phyloP scores from a whole-genome alignment of 2,113 vertebrate species.

The Elgaria multicarinata region DNA sequence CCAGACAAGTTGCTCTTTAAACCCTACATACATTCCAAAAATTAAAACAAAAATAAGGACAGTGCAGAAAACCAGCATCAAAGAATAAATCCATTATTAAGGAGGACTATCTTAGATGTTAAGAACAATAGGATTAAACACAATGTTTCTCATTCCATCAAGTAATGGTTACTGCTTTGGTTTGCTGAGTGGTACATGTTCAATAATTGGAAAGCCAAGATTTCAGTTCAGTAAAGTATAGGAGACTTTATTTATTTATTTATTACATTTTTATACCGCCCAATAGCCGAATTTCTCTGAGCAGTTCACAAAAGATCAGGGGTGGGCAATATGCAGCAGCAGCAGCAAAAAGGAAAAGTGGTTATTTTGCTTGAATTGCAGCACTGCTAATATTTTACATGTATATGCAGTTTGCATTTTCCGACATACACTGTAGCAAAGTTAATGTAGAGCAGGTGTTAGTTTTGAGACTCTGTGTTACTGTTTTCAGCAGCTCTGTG shows the following conservation, averaged over 20 bases:
- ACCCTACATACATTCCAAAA: too few relatives aligned
- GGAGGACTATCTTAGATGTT: background rate
- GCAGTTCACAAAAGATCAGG: too few relatives aligned
- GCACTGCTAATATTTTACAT: background rate
- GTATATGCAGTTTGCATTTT: background rate
- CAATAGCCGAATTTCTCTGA: too few relatives aligned
- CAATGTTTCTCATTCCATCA: background rate
- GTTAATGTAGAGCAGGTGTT: conserved; percentile 18
- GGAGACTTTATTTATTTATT: background rate
- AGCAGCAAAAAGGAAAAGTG: too few relatives aligned
- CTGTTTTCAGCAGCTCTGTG: conserved; percentile 6
- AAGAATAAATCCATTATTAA: background rate
- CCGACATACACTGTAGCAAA: background rate
- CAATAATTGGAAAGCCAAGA: background rate
- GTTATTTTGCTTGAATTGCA: too few relatives aligned
- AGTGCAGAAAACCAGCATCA: too few relatives aligned
- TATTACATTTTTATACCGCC: too few relatives aligned
- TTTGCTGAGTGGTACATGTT: background rate
- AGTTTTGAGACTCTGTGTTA: background rate
- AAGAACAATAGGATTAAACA: background rate
- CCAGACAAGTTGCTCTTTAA: too few relatives aligned
- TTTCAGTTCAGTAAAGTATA: background rate
- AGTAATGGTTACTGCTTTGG: background rate
- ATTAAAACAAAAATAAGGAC: too few relatives aligned
- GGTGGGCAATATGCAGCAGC: background rate